phyloP scores from a whole-genome alignment of 2,888 invertebrate species.

The Oasisia sp. region DNA sequence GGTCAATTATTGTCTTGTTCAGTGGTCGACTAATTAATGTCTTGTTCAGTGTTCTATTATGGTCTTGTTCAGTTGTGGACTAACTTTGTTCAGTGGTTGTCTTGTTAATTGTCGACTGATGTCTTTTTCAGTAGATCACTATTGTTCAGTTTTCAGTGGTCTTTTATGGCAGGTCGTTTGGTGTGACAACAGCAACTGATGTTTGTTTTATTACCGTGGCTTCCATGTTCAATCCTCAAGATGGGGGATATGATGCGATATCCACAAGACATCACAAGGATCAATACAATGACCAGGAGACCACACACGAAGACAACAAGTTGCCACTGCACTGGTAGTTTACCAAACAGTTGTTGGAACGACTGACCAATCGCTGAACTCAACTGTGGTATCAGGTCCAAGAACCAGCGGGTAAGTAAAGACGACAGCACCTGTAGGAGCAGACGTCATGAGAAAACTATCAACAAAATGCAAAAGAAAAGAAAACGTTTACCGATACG shows the following conservation, averaged over 20 bases:
- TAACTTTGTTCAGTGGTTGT: neutral
- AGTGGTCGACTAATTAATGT: neutral
- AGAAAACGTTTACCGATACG: neutral
- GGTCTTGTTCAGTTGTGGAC: neutral
- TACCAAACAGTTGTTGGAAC: constrained; percentile 50
- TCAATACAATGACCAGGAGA: constrained; percentile 36
- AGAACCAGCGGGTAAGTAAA: constrained; percentile 48
- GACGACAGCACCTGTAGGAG: constrained; percentile 54
- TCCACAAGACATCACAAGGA: constrained; percentile 43
- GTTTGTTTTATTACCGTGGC: neutral
- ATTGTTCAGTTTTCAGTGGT: too few species aligned
- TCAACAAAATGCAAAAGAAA: neutral
- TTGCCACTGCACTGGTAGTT: constrained; percentile 58
- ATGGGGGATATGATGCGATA: constrained; percentile 50
- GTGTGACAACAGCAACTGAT: neutral
- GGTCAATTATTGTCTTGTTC: neutral
- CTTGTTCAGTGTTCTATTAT: neutral
- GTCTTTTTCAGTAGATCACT: too few species aligned
- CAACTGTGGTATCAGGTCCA: constrained; percentile 50
- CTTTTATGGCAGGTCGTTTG: neutral
- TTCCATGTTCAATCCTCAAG: constrained; percentile 28
- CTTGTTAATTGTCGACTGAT: neutral
- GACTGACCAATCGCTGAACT: constrained; percentile 48
- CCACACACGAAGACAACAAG: constrained; percentile 47
- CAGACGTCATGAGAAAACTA: neutral